Conservation (phyloP, 2,113 vertebrate species). For the Lasiurus borealis region DNA sequence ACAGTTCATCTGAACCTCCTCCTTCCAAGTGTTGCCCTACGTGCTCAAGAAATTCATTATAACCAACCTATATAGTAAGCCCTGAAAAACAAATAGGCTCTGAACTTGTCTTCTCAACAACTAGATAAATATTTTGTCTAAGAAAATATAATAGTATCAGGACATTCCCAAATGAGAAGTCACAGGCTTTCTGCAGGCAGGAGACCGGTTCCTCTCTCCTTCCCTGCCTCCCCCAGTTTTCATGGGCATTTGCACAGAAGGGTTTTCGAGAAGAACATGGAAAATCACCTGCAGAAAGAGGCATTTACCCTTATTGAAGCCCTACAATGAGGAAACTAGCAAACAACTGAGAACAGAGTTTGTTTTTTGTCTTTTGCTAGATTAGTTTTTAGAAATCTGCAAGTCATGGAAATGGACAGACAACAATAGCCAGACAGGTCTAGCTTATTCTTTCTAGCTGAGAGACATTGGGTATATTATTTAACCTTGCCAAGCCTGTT, state of each 20-base stretch:
- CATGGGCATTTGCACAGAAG: background rate
- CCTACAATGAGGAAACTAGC: background rate
- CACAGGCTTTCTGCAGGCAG: background rate
- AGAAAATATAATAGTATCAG: background rate
- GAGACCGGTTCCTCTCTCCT: background rate
- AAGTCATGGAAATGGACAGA: background rate
- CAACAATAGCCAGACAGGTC: background rate
- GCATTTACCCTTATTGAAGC: background rate
- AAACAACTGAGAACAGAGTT: background rate
- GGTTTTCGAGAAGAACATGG: background rate
- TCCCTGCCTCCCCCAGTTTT: background rate
- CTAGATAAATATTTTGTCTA: background rate
- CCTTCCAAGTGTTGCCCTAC: constrained; percentile 42
- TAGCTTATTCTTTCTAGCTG: background rate
- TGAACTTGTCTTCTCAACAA: constrained; percentile 56
- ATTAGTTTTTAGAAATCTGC: background rate
- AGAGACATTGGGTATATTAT: background rate
- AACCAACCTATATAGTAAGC: constrained; percentile 52
- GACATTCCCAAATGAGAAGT: background rate
- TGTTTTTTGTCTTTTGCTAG: background rate
- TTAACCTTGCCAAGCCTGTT: background rate
- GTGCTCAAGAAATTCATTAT: constrained; percentile 34
- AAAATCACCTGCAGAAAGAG: background rate
- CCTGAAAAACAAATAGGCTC: constrained; percentile 51
- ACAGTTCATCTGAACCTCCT: constrained; percentile 72